Evolutionary conservation across 2,797 vertebrate genomes (phyloP), one percentile per base, ranked within the genome.

Genomic region (Coranthus polyacanthus): DNA sequence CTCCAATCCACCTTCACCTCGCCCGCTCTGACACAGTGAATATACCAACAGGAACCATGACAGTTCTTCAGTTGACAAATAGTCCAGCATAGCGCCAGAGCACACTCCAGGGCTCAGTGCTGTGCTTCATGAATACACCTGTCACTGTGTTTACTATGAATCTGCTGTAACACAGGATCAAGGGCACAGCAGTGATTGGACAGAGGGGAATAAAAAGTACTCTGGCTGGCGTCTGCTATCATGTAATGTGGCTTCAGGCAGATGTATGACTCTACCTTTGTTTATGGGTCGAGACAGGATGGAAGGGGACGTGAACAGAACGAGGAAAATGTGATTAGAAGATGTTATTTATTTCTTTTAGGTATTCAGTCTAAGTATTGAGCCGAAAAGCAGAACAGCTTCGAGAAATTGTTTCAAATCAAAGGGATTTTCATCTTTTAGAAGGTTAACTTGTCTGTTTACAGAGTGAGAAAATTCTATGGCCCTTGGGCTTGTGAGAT

Each of bases 71-170:
- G 62, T 74, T 92, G 88, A 92, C 84, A 90, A 87, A 90, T 90
- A 68, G 84, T 82, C 70, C 62, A 17, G 45, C 12, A 62, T 46
- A 63, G 83, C 64, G 0, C 57, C 59, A 46, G 73, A 79, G 78
- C 74, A 78, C 68, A 84, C 79, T 69, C 50, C 50, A 5, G 82
- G 69, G 79, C 81, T 85, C 64, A 6, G 71, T 67, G 78, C 68
- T 46, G 41, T 70, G 77, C 79, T 82, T 86, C 87, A 89, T 90
- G 84, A 91, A 90, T 90, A 80, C 87, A 90, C 88, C 88, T 89
- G 83, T 90, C 86, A 89, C 58, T 66, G 73, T 89, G 88, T 89
- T 88, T 88, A 86, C 87, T 78, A 81, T 87, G 83, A 88, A 88
- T 87, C 81, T 79, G 83, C 85, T 80, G 75, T 83, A 89, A 85